These are phyloP conservation scores for Stomatorhinus walkeri DNA, from an alignment of 2,797 vertebrate species.

Conservation along the genomic window DNA sequence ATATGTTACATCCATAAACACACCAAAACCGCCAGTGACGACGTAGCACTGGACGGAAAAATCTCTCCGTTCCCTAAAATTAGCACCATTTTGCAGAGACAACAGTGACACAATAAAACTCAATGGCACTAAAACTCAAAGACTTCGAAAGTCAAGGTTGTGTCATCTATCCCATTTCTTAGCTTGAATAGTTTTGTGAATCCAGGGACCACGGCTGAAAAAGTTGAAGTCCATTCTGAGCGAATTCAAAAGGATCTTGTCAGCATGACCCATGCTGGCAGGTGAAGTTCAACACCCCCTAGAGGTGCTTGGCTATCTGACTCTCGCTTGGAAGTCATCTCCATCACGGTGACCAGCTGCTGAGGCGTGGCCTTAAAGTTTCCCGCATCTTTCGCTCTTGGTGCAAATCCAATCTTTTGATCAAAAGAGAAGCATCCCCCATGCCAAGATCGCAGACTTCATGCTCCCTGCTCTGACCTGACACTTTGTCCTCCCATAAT, in stretches of 20 bases:
- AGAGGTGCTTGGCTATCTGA: not conserved
- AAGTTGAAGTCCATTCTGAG: not conserved
- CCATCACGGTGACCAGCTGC: not conserved
- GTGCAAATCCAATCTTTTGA: slow-evolving; percentile 48
- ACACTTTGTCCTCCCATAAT: not conserved
- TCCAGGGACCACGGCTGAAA: not conserved
- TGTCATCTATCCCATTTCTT: not conserved
- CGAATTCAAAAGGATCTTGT: not conserved
- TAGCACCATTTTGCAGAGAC: slow-evolving; percentile 52
- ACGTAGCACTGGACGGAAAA: slow-evolving; percentile 52
- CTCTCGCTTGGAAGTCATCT: not conserved
- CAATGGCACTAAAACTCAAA: not conserved
- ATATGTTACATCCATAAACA: slow-evolving; percentile 39
- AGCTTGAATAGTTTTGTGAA: not conserved
- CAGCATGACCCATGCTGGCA: slow-evolving; percentile 2
- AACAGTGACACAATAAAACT: slow-evolving; percentile 58
- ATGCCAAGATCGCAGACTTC: slow-evolving; percentile 38
- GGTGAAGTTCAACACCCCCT: slow-evolving; percentile 1
- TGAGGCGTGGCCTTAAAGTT: slow-evolving; percentile 47
- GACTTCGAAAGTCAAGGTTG: slow-evolving; percentile 23
- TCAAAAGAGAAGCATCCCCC: slow-evolving; percentile 44
- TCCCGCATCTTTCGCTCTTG: slow-evolving; percentile 41
- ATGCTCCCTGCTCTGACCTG: not conserved
- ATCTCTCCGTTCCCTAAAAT: slow-evolving; percentile 60
- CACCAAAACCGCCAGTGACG: slow-evolving; percentile 59